phyloP scores from a whole-genome alignment of 1,140 invertebrate species.

The Lordiphosa collinella region DNA sequence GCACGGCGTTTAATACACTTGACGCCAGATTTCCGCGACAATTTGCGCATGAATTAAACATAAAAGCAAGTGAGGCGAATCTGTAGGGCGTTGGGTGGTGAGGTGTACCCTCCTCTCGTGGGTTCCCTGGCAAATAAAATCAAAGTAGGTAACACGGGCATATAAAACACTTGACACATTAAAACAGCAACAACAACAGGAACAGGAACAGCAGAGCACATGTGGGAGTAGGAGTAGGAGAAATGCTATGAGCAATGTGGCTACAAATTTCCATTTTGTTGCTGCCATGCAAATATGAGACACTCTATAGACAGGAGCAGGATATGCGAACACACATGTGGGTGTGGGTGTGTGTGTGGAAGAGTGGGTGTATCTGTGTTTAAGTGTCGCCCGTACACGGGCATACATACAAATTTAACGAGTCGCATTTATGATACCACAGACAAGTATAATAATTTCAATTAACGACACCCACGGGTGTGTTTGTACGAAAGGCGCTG shows the following conservation, averaged over 20 bases:
- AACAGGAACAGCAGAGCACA: background rate
- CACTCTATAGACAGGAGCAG: slow-evolving; percentile 49
- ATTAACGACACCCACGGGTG: slow-evolving; percentile 75
- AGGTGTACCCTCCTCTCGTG: background rate
- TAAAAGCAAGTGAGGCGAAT: slow-evolving; percentile 62
- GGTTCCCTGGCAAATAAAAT: slow-evolving; percentile 62
- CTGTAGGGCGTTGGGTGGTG: slow-evolving; percentile 23
- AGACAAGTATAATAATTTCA: slow-evolving; percentile 78
- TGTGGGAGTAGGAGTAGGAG: slow-evolving; percentile 4
- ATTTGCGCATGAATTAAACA: slow-evolving; percentile 78
- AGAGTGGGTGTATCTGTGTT: slow-evolving; percentile 17
- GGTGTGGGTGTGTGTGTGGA: slow-evolving; percentile 16
- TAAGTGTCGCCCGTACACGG: slow-evolving; percentile 50
- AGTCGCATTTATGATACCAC: slow-evolving; percentile 78
- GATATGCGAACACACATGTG: slow-evolving; percentile 47
- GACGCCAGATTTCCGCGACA: slow-evolving; percentile 77
- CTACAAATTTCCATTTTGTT: slow-evolving; percentile 74
- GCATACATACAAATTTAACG: slow-evolving; percentile 77
- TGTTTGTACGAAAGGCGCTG: slow-evolving; percentile 36
- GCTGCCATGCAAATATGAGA: slow-evolving; percentile 71
- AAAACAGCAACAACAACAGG: slow-evolving; percentile 57
- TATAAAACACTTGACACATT: slow-evolving; percentile 78
- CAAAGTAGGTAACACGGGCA: slow-evolving; percentile 76
- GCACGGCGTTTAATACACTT: slow-evolving; percentile 72
- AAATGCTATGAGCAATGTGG: slow-evolving; percentile 60